These are phyloP conservation scores for Pelmatolapia mariae DNA, from an alignment of 2,113 vertebrate species.

Conservation along the genomic window DNA sequence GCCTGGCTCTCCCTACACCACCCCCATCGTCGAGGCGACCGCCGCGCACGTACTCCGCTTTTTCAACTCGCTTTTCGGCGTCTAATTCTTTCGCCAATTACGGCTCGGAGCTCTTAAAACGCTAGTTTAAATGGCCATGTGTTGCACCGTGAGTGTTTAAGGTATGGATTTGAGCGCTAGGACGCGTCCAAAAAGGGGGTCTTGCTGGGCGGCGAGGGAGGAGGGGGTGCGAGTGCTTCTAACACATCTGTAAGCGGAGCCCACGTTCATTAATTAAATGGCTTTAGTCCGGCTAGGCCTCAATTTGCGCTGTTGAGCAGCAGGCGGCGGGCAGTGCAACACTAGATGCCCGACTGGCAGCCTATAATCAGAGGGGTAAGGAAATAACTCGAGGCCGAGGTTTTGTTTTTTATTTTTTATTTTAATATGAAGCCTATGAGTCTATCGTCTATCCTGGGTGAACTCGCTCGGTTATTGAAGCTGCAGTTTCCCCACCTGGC, in stretches of 20 bases:
- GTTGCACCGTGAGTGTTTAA: conserved; percentile 39
- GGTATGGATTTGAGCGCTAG: conserved; percentile 29
- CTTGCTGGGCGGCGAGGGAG: conserved; percentile 33
- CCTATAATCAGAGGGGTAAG: conserved; percentile 61
- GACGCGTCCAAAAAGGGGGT: conserved; percentile 35
- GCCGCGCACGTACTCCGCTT: conserved; percentile 56
- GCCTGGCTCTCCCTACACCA: conserved; percentile 44
- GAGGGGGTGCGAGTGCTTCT: conserved; percentile 61
- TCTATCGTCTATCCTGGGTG: neutral
- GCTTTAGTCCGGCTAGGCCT: conserved; percentile 73
- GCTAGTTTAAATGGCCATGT: conserved; percentile 50
- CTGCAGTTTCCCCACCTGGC: conserved; percentile 42
- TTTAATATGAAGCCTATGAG: neutral
- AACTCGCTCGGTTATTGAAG: neutral
- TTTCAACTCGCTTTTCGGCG: conserved; percentile 46
- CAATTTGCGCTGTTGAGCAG: conserved; percentile 66
- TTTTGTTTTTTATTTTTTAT: neutral
- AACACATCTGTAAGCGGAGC: conserved; percentile 72
- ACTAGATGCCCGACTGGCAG: conserved; percentile 60
- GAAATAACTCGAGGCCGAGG: conserved; percentile 70
- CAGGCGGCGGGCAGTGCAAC: conserved; percentile 64
- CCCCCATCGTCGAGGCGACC: conserved; percentile 62
- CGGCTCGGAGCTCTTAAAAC: conserved; percentile 43
- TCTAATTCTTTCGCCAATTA: conserved; percentile 62
- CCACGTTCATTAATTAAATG: conserved; percentile 78